These are phyloP conservation scores for Actinia tenebrosa DNA, from an alignment of 64 coral and sea anemone genomes.

Conservation along the genomic window DNA sequence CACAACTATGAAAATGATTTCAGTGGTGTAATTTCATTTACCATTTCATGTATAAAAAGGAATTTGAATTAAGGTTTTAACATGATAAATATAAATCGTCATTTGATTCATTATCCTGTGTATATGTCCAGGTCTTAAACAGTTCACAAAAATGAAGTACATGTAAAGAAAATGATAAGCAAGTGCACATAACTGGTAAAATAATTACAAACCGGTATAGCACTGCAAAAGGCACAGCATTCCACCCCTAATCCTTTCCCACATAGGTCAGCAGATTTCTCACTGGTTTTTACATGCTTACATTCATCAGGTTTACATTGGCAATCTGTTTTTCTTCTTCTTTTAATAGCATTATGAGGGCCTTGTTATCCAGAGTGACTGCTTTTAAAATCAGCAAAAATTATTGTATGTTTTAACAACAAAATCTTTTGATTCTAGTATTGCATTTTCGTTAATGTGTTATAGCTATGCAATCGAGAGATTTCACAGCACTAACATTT, in stretches of 20 bases:
- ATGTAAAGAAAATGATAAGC: background rate
- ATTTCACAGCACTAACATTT: no score
- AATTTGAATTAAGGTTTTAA: no score
- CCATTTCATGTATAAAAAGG: no score
- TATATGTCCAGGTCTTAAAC: no score
- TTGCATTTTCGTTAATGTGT: no score
- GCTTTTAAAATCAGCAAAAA: background rate
- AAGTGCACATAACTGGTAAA: background rate
- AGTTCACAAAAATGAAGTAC: background rate
- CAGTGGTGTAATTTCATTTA: no score
- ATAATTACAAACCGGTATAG: background rate
- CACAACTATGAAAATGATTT: no score
- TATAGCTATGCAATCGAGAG: no score
- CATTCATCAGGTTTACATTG: background rate
- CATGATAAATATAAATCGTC: no score
- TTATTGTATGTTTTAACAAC: no score
- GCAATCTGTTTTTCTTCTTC: background rate
- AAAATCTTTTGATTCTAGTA: no score
- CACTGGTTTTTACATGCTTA: background rate
- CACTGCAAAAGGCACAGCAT: background rate
- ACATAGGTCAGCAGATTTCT: background rate
- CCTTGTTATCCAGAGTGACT: conserved; percentile 7
- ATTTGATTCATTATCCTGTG: no score
- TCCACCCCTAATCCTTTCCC: background rate
- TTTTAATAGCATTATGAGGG: background rate